Conservation (phyloP, 2,113 vertebrate genomes). For the Larimichthys polyactis region DNA sequence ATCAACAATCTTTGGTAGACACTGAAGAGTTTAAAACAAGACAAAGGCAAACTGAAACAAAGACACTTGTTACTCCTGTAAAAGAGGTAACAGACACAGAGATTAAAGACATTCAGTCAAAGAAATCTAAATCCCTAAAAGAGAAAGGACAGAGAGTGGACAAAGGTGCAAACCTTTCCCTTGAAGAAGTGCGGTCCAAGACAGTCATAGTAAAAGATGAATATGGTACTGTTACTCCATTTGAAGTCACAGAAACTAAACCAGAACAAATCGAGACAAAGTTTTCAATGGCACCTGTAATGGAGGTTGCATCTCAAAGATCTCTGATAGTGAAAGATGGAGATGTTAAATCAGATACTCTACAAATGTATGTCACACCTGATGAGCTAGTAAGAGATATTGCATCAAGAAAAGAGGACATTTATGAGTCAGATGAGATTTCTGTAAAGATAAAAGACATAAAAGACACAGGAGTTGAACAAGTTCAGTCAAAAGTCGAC, state of each 20-base stretch:
- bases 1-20: neutral
- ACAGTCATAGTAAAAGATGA: slow-evolving; percentile 27
- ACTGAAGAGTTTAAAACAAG: too few relatives aligned
- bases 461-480: neutral
- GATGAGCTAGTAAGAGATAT: slow-evolving; percentile 2
- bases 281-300: slow-evolving; percentile 23
- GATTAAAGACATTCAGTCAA: neutral
- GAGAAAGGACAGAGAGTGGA: too few relatives aligned
- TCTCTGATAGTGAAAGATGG: slow-evolving; percentile 4
- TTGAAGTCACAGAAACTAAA: slow-evolving; percentile 25
- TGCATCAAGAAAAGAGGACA: neutral
- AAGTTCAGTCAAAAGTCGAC: slow-evolving; percentile 1
- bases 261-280: neutral
- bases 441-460: neutral
- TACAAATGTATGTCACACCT: neutral
- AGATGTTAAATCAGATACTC: neutral
- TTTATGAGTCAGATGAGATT: neutral
- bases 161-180: neutral
- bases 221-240: slow-evolving; percentile 6
- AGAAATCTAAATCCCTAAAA: neutral
- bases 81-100: neutral
- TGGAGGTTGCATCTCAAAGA: slow-evolving; percentile 15
- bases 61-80: too few relatives aligned
- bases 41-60: too few relatives aligned
- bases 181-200: slow-evolving; percentile 2